phyloP scores from a whole-genome alignment of 1,140 invertebrate species.

The Drosophila bifasciata region DNA sequence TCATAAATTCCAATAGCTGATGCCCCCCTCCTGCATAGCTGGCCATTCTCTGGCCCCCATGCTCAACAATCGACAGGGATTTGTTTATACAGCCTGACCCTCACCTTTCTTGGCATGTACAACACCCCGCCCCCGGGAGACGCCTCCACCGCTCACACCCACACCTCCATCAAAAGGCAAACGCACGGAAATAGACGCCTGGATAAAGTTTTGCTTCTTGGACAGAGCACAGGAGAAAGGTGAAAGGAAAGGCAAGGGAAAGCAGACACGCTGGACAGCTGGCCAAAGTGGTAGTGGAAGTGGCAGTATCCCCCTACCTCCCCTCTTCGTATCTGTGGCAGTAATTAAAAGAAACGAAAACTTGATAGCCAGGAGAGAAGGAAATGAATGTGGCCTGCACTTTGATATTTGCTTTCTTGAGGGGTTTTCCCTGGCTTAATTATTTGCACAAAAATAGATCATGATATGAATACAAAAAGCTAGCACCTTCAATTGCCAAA shows the following conservation, averaged over 20 bases:
- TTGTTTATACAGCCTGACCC: conserved; percentile 47
- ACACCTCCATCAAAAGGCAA: neutral
- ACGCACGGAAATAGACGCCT: conserved; percentile 27
- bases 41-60: conserved; percentile 11
- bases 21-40: too few species aligned
- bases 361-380: conserved; percentile 13
- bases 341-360: conserved; percentile 48
- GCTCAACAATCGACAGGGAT: conserved; percentile 18
- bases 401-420: conserved; percentile 10
- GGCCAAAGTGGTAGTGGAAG: too few species aligned
- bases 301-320: too few species aligned
- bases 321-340: neutral
- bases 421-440: too few species aligned
- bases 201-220: conserved; percentile 23
- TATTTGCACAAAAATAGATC: too few species aligned
- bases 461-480: too few species aligned
- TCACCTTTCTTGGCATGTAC: neutral
- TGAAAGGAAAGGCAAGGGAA: too few species aligned
- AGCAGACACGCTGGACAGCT: too few species aligned
- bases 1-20: conserved; percentile 41
- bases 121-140: neutral
- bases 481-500: too few species aligned
- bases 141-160: too few species aligned
- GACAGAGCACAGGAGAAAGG: neutral
- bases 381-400: conserved; percentile 38